Base-by-base conservation (phyloP, 2,888 invertebrate species). In the Cosmia pyralina region DNA sequence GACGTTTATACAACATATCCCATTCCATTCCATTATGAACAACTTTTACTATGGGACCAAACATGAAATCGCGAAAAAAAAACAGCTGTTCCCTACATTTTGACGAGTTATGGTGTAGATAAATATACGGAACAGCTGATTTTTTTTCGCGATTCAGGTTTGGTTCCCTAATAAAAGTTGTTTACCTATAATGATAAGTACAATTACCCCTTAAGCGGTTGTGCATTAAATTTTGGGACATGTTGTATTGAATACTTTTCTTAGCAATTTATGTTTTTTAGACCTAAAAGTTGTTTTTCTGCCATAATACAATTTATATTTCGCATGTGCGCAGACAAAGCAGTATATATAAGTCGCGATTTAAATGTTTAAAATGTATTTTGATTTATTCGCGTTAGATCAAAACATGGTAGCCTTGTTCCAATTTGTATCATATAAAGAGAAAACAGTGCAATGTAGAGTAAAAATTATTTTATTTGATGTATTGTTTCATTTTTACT, bases 361-460 rank as follows among this genome's bases (percentile, higher is more conserved):
- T 38, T 13, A 11, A 72, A 52, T 50, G 7, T 65, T 48, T 44
- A 3, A n/a, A 63, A 60, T 55, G 13, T 34, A 62, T 57, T 22
- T 65, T 41, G 4, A 73, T 60, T 19, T 34, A 75, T 69, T 66
- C 65, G 69, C 69, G 2, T 5, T 60, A 48, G 10, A 68, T 17
- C 34, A 13, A 69, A 41, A 64, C 38, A 69, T 28, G 22, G 57
- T 6, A 59, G 44, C 58, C 44, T 77, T 55, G 58, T 60, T 50
- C 38, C 52, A 57, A 48, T 65, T 52, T 41, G 28, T 28, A 41
- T 46, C 50, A 59, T 50, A 34, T 7, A 17, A 15, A 28, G n/a
- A 48, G 34, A 52, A 60, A 11, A 28, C 48, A 28, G 41, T 13
- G n/a, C 15, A 58, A 38, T 15, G 4, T 3, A 44, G 4, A 41